Base-by-base conservation (phyloP, 2,888 invertebrate species). In the Rutpela maculata region DNA sequence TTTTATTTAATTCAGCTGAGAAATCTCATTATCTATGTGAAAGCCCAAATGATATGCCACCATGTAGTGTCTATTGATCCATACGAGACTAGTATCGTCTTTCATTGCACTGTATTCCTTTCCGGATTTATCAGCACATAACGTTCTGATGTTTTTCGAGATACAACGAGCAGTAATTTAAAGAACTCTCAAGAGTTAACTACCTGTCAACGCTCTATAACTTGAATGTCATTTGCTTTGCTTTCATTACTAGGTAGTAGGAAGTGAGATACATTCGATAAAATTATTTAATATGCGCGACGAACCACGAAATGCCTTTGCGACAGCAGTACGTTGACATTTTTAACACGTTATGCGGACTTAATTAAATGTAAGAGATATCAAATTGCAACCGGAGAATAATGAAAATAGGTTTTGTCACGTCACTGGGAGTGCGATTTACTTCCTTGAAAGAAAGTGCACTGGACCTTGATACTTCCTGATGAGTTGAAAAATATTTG, bases 241-340 rank as follows among this genome's bases (percentile, higher is more conserved):
- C 65, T 26, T 67, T 67, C 56, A 26, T 55, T 65, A n/a, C 38
- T 65, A 31, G 73, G 31, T 17, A 74, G 57, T 66, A 66, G 73
- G 73, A 66, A 66, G 73, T 66, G 59, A 74, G 65, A 66, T 74
- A 57, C 26, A 63, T 80, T 76, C 73, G 80, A 79, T 81, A 79
- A 80, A 73, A 76, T 76, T 74, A 76, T 78, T 81, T 79, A 77
- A 76, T 79, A 81, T 81, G 82, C 78, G 82, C 81, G 74, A 76
- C 82, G 78, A 77, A 81, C 81, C 78, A 80, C 76, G 80, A 81
- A 80, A 81, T 77, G 78, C 76, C 80, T 78, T 78, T 75, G 74
- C 77, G 73, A 75, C 73, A 43, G 15, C 50, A 75, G 82, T 80
- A 75, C 82, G 78, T 78, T 81, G 82, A 81, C 80, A 76, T 79